Conservation (phyloP, 2,113 vertebrate genomes). For the Daphoenositta chrysoptera region DNA sequence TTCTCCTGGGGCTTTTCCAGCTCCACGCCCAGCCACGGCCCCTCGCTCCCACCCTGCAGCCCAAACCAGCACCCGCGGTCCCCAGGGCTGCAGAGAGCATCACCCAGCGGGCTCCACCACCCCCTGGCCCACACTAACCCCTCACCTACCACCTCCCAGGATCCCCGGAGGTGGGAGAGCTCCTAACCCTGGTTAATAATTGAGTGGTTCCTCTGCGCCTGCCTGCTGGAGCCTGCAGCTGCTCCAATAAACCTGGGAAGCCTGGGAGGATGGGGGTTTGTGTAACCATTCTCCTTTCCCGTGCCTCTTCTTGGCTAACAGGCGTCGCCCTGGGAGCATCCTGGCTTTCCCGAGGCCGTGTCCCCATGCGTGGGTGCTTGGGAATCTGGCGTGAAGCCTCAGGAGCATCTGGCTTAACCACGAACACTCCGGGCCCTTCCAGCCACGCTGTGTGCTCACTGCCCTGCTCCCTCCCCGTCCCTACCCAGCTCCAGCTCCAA, state of each 20-base stretch:
- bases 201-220: neutral
- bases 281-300: neutral
- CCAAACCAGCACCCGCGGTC: neutral
- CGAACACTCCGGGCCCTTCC: neutral
- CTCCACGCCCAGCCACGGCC: neutral
- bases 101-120: fast-evolving
- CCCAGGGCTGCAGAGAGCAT: neutral
- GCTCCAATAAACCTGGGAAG: neutral
- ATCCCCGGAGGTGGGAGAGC: neutral
- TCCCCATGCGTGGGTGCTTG: neutral
- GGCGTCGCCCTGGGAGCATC: neutral
- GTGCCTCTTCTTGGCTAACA: neutral
- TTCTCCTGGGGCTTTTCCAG: neutral
- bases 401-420: neutral
- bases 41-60: neutral
- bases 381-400: neutral
- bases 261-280: neutral
- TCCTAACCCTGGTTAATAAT: neutral
- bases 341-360: neutral
- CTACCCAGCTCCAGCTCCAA: fast-evolving
- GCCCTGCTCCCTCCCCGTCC: neutral
- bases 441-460: neutral
- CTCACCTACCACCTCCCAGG: neutral
- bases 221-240: neutral
- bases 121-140: neutral